Conservation (phyloP, 2,113 vertebrate genomes). For the Dasyurus viverrinus region DNA sequence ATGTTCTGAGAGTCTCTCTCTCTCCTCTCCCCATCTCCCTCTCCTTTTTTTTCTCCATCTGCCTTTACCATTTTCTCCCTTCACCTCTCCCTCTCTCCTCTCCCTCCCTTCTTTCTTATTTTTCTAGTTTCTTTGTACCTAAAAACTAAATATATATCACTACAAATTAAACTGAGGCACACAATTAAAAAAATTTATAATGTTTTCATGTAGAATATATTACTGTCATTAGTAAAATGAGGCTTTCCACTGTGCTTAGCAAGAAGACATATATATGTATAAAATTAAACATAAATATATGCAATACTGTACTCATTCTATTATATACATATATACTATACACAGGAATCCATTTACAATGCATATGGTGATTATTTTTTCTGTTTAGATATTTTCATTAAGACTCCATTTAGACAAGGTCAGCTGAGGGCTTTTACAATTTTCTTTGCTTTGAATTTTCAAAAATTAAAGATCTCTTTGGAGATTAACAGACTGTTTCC, state of each 20-base stretch:
- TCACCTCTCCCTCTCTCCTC: no score
- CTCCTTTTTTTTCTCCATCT: no score
- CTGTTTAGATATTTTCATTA: not conserved
- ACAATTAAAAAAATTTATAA: not conserved
- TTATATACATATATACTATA: not conserved
- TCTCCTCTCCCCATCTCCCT: no score
- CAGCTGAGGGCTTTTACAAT: not conserved
- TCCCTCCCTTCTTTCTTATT: not conserved
- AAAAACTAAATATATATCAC: not conserved
- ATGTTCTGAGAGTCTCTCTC: no score
- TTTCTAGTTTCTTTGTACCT: not conserved
- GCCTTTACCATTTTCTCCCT: no score
- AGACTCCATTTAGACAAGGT: not conserved
- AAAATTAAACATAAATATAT: not conserved
- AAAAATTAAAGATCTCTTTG: not conserved
- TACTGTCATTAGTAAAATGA: not conserved
- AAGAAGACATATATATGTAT: not conserved
- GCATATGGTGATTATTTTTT: not conserved
- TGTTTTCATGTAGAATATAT: not conserved
- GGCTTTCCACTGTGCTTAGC: not conserved
- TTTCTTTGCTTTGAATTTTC: not conserved
- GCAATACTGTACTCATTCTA: not conserved
- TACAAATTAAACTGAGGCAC: not conserved
- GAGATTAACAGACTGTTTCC: not conserved
- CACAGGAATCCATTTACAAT: not conserved